Conservation (phyloP, 2,113 vertebrate genomes). For the Pachypanchax playfairii region DNA sequence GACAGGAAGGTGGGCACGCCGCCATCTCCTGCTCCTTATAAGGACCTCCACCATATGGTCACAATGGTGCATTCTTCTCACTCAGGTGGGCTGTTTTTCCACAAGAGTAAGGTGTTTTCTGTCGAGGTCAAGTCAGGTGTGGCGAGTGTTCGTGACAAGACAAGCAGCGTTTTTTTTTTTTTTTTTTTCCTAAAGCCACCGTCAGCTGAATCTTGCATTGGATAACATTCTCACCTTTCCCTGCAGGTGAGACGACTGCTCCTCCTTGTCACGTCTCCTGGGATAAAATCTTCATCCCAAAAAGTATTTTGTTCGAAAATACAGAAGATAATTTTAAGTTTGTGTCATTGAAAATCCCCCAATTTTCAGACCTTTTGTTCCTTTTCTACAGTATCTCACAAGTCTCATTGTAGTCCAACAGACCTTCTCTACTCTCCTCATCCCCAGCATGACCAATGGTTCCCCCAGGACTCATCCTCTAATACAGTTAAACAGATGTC, state of each 20-base stretch:
- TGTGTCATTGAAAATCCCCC: slow-evolving; percentile 41
- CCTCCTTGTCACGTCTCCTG: slow-evolving; percentile 60
- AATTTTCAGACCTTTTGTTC: slow-evolving; percentile 59
- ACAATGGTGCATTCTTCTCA: slow-evolving; percentile 42
- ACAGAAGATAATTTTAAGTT: slow-evolving; percentile 45
- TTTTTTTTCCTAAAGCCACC: slow-evolving; percentile 4
- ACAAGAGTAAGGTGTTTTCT: slow-evolving; percentile 30
- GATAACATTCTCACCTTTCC: slow-evolving; percentile 43
- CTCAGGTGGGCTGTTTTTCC: slow-evolving; percentile 64
- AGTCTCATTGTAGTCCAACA: slow-evolving; percentile 69
- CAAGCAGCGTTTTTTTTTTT: slow-evolving; percentile 12
- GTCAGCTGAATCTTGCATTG: slow-evolving; percentile 43
- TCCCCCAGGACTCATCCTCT: slow-evolving; percentile 78
- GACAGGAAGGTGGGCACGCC: slow-evolving; percentile 56
- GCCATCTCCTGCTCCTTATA: slow-evolving; percentile 72
- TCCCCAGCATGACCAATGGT: slow-evolving; percentile 81
- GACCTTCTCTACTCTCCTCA: slow-evolving; percentile 57
- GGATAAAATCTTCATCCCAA: slow-evolving; percentile 52
- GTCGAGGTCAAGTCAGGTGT: slow-evolving; percentile 36
- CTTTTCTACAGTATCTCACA: slow-evolving; percentile 53
- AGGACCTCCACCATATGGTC: slow-evolving; percentile 77
- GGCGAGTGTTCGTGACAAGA: slow-evolving; percentile 20
- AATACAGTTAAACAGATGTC: slow-evolving; percentile 85
- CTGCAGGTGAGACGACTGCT: slow-evolving; percentile 42
- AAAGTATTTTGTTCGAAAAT: slow-evolving; percentile 29